A percentile compares a stretch with the other conserved stretches of the same genome.
Evolutionary conservation across 2,113 vertebrate genomes (phyloP).

Genomic region (Okapia johnstoni): DNA sequence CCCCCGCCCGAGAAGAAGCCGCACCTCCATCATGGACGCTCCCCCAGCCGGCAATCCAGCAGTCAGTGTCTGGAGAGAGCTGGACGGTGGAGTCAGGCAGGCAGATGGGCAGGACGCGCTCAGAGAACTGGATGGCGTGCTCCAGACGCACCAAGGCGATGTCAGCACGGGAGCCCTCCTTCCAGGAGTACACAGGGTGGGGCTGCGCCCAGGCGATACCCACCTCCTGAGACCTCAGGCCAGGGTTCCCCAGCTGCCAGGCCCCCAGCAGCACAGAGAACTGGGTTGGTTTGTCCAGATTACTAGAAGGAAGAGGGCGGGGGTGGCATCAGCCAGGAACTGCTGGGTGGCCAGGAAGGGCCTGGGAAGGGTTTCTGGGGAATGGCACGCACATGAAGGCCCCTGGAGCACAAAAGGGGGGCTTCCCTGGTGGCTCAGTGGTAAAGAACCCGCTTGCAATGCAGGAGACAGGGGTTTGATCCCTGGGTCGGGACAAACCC

Average conservation of each 20-base stretch:
- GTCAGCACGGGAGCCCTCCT: slow-evolving; percentile 57
- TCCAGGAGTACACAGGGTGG: slow-evolving; percentile 61
- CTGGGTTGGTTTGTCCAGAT: not conserved
- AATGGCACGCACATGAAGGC: rapidly evolving
- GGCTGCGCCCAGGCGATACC: slow-evolving; percentile 55
- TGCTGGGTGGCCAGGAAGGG: not conserved
- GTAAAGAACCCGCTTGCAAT: not conserved
- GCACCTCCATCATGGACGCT: slow-evolving; percentile 54
- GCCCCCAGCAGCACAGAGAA: slow-evolving; percentile 69
- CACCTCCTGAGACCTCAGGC: slow-evolving; percentile 46
- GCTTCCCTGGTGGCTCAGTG: not conserved
- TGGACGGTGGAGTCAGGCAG: slow-evolving; percentile 38
- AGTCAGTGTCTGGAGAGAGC: not conserved
- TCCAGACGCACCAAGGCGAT: slow-evolving; percentile 70
- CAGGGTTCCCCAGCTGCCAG: slow-evolving; percentile 64
- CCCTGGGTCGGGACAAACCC: not conserved
- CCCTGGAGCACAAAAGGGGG: not conserved
- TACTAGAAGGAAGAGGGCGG: not conserved
- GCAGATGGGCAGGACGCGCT: slow-evolving; percentile 69
- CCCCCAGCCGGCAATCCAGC: slow-evolving; percentile 75
- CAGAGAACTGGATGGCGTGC: slow-evolving; percentile 48
- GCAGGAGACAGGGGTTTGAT: not conserved
- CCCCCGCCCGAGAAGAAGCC: too few relatives aligned
- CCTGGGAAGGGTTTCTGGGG: not conserved
- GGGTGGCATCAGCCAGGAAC: not conserved